Percentiles rank a stretch among this genome's conserved stretches.
phyloP scores from a whole-genome alignment of 2,113 vertebrate species.

The Saimiri boliviensis region DNA sequence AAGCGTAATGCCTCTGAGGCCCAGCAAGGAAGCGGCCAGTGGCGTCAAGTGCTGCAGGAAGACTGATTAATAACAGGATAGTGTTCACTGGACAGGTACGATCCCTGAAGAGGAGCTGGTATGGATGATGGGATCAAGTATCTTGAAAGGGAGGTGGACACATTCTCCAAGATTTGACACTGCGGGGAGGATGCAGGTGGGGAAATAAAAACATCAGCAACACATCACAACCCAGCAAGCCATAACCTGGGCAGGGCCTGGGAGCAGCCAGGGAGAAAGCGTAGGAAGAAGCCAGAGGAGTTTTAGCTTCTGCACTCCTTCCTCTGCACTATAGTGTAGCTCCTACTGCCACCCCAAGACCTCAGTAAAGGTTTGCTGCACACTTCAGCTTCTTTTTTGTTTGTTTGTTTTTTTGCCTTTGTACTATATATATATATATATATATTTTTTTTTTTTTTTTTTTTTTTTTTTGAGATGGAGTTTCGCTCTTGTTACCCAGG shows the following conservation, averaged over 20 bases:
- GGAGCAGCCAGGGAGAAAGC: not conserved
- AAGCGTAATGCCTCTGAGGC: not conserved
- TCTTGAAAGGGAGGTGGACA: not conserved
- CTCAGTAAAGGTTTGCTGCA: not conserved
- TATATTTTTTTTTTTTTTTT: too few relatives aligned
- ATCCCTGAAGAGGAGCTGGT: not conserved
- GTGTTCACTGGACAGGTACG: not conserved
- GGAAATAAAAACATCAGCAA: not conserved
- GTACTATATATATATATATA: too few relatives aligned
- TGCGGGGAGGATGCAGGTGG: not conserved
- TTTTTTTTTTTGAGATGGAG: too few relatives aligned
- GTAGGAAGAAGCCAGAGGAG: not conserved
- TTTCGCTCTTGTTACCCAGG: too few relatives aligned
- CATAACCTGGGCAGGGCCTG: not conserved
- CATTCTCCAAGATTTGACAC: not conserved
- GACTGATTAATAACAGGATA: not conserved
- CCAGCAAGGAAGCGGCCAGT: not conserved
- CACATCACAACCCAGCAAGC: not conserved
- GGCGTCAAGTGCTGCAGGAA: not conserved
- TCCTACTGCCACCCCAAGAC: too few relatives aligned
- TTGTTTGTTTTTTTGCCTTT: too few relatives aligned
- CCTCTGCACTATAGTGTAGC: not conserved
- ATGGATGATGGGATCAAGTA: not conserved
- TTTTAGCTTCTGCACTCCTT: not conserved
- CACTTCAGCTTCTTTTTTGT: not conserved